Evolutionary conservation across 2,888 invertebrate species (phyloP).

Genomic region (Andrena flavipes): DNA sequence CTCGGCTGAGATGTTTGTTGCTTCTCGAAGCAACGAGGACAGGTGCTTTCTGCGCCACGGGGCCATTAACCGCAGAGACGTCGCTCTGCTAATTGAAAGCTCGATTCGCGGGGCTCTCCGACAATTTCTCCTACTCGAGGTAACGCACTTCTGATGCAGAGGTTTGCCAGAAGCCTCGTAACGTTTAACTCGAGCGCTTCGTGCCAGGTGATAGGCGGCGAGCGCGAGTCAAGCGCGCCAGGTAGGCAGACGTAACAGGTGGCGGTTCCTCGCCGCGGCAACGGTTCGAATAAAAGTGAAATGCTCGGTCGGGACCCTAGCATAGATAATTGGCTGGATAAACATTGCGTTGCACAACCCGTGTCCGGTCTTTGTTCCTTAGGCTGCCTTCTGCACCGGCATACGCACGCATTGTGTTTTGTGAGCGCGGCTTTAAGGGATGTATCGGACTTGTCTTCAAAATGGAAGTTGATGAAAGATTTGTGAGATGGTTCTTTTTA

Average conservation of each 20-base stretch:
- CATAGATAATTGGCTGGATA: slow-evolving; percentile 80
- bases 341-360: slow-evolving; percentile 77
- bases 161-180: neutral
- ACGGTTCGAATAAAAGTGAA: slow-evolving; percentile 78
- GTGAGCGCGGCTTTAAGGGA: slow-evolving; percentile 12
- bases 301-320: slow-evolving; percentile 70
- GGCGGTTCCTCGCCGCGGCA: slow-evolving; percentile 39
- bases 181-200: neutral
- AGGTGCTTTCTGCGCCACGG: neutral
- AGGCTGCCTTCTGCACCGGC: slow-evolving; percentile 18
- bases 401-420: slow-evolving; percentile 10
- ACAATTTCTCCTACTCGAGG: neutral
- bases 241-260: slow-evolving; percentile 53
- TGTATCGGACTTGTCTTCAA: no score
- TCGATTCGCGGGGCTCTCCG: no score
- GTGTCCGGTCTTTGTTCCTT: slow-evolving; percentile 79
- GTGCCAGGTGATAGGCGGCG: slow-evolving; percentile 10
- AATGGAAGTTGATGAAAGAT: no score
- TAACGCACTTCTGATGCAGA: neutral
- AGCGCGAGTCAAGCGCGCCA: neutral
- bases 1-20: neutral
- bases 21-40: neutral
- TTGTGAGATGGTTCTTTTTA: no score
- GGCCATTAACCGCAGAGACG: no score
- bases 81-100: no score